Base-by-base conservation (phyloP, 2,113 vertebrate species). In the Odobenus rosmarus region DNA sequence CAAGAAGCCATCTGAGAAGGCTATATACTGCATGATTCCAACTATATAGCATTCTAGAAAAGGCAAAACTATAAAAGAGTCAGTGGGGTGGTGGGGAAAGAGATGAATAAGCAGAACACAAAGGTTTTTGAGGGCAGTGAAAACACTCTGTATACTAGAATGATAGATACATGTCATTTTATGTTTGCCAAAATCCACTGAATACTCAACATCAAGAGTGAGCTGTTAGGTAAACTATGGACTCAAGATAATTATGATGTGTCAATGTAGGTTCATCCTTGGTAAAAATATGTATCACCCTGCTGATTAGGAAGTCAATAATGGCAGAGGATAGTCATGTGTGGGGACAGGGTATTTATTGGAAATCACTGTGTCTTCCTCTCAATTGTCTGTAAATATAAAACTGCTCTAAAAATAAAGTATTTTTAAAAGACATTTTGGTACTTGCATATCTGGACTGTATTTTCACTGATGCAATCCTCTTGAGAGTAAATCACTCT, bases 401-500 rank as follows among this genome's bases (percentile, higher is more conserved):
- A 81, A 90, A 81, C 42, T 61, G 23, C 51, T 51, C 62, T 61
- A 59, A 94, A 87, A 88, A 74, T 61, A 59, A 79, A 72, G 39
- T 61, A 19, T 72, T 94, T 85, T 49, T 5, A 59, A 64, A 88
- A 94, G 24, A 49, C 4, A 31, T 39, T 82, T 94, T 61, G 53
- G 33, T 72, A 53, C 53, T 92, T 85, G 24, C 42, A 46, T 80
- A 79, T 92, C 71, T 92, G 21, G 11, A 39, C 61, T 88, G 72
- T 59, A 88, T 94, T 39, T 92, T 96, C 72, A 93, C 39, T 81
- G 80, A 85, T 12, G 23, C 42, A 92, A 53, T 71, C 59, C 19
- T 69, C 82, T 62, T 79, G 61, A 19, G 42, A 92, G 36, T 39
- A 59, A 42, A 74, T 33, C 82, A 87, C 42, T n/a, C 51, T 59